phyloP scores from a whole-genome alignment of 2,797 vertebrate genomes.

The Enteromius afrohamiltoni region DNA sequence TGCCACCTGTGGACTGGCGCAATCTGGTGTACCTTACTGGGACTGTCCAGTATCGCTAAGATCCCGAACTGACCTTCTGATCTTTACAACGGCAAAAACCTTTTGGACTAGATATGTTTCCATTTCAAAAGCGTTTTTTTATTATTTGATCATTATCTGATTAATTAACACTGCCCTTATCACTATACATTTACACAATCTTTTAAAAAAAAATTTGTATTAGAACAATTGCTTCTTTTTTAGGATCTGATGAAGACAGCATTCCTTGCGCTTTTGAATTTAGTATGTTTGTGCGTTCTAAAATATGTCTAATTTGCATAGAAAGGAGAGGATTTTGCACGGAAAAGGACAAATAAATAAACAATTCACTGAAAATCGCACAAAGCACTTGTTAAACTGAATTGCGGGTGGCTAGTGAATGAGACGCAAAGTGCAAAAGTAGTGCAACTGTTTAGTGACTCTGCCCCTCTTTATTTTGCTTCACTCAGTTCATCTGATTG shows the following conservation, averaged over 20 bases:
- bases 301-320: not conserved
- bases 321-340: not conserved
- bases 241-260: not conserved
- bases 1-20: not conserved
- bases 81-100: not conserved
- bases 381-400: not conserved
- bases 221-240: not conserved
- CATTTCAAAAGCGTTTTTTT: not conserved
- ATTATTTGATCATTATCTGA: not conserved
- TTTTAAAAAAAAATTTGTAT: too few relatives aligned
- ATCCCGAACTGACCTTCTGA: not conserved
- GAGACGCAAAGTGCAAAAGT: not conserved
- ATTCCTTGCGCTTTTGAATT: not conserved
- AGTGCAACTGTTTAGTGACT: slow-evolving; percentile 12
- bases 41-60: not conserved
- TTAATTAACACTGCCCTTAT: not conserved
- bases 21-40: not conserved
- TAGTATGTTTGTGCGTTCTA: not conserved
- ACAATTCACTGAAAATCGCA: not conserved
- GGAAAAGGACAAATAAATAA: not conserved
- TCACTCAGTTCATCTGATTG: slow-evolving; percentile 24
- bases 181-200: too few relatives aligned
- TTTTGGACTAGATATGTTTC: not conserved
- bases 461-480: slow-evolving; percentile 10
- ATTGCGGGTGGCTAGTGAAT: not conserved